phyloP scores from a whole-genome alignment of 2,113 vertebrate species.

The Emydocephalus ijimae region DNA sequence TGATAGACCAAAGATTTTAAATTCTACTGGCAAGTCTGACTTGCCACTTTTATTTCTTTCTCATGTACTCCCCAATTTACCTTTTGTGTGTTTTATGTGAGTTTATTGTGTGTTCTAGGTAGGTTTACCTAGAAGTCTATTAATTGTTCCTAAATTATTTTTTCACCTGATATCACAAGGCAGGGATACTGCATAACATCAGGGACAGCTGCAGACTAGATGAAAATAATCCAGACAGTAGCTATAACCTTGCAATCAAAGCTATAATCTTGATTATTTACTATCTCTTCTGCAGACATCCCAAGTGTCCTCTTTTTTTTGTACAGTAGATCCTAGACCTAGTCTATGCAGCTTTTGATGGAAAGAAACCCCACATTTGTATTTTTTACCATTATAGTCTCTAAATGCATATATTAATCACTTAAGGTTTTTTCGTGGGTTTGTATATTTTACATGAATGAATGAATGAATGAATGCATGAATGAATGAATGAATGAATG shows the following conservation, averaged over 20 bases:
- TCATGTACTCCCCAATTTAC: neutral
- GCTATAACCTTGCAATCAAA: neutral
- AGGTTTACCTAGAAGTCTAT: neutral
- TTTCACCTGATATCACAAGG: neutral
- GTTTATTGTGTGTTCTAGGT: too few species aligned
- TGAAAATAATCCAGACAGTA: neutral
- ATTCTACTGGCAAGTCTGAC: neutral
- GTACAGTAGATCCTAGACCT: neutral
- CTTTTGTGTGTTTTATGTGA: neutral
- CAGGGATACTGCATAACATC: neutral
- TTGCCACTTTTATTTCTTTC: neutral
- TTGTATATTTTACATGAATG: neutral
- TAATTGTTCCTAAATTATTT: slow-evolving; percentile 1
- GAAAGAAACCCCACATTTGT: neutral
- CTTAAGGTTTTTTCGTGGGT: neutral
- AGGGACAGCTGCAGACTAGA: neutral
- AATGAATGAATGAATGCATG: neutral
- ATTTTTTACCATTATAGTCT: neutral
- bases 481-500: neutral
- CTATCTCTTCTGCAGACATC: neutral
- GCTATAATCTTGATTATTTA: neutral
- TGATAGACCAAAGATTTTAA: neutral
- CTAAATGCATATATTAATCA: neutral
- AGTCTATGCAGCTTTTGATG: neutral
- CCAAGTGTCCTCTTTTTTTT: neutral